Evolutionary conservation across 2,888 invertebrate species (phyloP).

Genomic region (Lycia hirtaria): DNA sequence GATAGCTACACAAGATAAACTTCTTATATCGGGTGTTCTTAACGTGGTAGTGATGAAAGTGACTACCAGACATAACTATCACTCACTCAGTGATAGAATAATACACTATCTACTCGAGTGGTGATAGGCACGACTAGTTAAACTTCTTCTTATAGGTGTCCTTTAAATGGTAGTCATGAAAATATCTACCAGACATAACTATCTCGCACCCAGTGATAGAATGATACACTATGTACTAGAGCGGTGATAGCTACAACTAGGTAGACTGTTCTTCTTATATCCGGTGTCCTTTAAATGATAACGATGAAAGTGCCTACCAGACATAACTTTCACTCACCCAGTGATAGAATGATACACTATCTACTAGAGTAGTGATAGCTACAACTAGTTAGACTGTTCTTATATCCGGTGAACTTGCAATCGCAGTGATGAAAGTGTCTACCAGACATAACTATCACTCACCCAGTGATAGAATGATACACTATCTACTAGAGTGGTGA

Average conservation of each 20-base stretch:
- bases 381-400: no score
- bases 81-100: conserved; percentile 39
- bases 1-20: conserved; percentile 7
- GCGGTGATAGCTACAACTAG: conserved; percentile 28
- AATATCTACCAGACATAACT: conserved; percentile 9
- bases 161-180: not conserved
- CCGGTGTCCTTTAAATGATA: not conserved
- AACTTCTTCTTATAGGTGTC: not conserved
- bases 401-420: no score
- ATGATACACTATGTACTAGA: conserved; percentile 34
- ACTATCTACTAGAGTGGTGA: conserved; percentile 26
- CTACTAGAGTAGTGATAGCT: conserved; percentile 35
- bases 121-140: conserved; percentile 2
- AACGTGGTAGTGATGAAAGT: not conserved
- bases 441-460: conserved; percentile 27
- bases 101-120: conserved; percentile 25
- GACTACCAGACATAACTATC: conserved; percentile 26
- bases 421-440: no score
- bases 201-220: conserved; percentile 40
- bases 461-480: conserved; percentile 39
- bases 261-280: conserved; percentile 11
- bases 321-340: conserved; percentile 28
- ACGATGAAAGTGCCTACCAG: not conserved
- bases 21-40: not conserved
- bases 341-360: conserved; percentile 38